A percentile compares a stretch with the other conserved stretches of the same genome.
Evolutionary conservation across 2,113 vertebrate species (phyloP).

Genomic region (Epinephelus cyanopodus): DNA sequence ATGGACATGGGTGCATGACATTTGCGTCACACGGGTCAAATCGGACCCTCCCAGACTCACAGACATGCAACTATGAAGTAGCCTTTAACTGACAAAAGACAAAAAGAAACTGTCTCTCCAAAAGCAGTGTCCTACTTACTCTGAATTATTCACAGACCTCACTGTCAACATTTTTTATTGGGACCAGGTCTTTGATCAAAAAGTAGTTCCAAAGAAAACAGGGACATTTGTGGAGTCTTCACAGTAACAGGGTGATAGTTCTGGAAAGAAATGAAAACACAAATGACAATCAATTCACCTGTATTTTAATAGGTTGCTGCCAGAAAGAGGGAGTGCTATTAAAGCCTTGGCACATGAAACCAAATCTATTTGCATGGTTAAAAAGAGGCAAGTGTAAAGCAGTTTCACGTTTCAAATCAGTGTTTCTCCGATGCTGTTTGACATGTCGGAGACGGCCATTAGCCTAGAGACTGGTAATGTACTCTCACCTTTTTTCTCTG

Average conservation of each 20-base stretch:
- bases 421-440: too few relatives aligned
- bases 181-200: not conserved
- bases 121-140: not conserved
- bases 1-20: too few relatives aligned
- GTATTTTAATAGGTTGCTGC: not conserved
- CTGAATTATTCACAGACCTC: constrained; percentile 5
- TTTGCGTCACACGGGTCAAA: too few relatives aligned
- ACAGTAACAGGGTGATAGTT: not conserved
- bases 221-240: constrained; percentile 2
- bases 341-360: not conserved
- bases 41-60: too few relatives aligned
- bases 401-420: too few relatives aligned
- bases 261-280: not conserved
- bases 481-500: too few relatives aligned
- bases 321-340: not conserved
- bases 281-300: not conserved
- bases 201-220: not conserved
- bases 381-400: too few relatives aligned
- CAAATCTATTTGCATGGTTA: not conserved
- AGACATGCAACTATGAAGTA: too few relatives aligned
- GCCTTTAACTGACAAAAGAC: too few relatives aligned
- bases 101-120: not conserved
- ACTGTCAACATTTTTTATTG: not conserved
- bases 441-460: too few relatives aligned
- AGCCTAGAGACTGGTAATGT: too few relatives aligned